Percentiles rank a stretch among this genome's conserved stretches.
These are phyloP conservation scores for Whitmania pigra DNA, from an alignment of 1,140 invertebrate genomes.

Conservation along the genomic window DNA sequence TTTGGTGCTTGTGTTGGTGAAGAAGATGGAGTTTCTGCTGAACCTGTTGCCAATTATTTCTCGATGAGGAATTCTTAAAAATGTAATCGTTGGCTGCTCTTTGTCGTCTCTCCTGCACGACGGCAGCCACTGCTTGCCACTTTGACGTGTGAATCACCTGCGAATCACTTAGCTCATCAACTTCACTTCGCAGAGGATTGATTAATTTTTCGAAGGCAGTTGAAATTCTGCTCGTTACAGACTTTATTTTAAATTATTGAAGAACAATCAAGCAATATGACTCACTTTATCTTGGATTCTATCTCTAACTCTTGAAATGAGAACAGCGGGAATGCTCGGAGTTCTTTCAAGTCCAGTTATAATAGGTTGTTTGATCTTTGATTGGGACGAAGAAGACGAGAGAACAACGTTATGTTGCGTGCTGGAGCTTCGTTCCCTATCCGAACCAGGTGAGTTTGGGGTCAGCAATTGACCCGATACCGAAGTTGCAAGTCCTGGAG, in stretches of 20 bases:
- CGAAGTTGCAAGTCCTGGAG: background rate
- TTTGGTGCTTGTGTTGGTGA: constrained; percentile 1
- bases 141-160: constrained; percentile 17
- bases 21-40: constrained; percentile 5
- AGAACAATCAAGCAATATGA: too few species aligned
- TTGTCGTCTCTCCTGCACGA: constrained; percentile 18
- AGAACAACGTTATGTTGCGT: background rate
- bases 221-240: too few species aligned
- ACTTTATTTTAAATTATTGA: too few species aligned
- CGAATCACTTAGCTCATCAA: background rate
- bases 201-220: too few species aligned
- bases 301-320: constrained; percentile 13
- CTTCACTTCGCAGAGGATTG: too few species aligned
- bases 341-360: background rate
- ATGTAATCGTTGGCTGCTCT: constrained; percentile 18
- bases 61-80: background rate
- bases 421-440: constrained; percentile 8
- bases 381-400: background rate
- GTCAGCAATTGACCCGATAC: background rate
- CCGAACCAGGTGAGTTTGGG: background rate
- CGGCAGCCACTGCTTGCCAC: constrained; percentile 7
- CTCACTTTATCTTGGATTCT: constrained; percentile 16
- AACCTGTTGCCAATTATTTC: background rate
- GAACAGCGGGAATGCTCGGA: constrained; percentile 14
- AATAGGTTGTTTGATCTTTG: background rate